Base-by-base conservation (phyloP, 92 coral and sea anemone genomes). In the Porites divaricata region DNA sequence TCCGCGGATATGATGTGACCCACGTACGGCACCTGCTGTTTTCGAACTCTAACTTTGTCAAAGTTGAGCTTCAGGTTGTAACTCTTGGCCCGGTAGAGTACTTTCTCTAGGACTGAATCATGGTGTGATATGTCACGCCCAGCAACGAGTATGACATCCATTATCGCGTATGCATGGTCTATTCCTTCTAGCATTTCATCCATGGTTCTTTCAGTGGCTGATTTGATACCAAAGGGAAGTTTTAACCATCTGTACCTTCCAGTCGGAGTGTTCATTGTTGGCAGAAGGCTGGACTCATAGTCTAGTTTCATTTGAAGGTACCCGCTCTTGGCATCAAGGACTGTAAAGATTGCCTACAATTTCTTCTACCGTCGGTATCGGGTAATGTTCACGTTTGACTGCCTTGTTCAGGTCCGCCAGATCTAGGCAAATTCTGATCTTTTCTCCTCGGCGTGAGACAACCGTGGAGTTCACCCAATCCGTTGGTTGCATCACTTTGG, bases 391-490 rank as follows among this genome's bases (percentile, higher is more conserved):
- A n/a, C 89, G 41, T 52, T 70, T 86, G 26, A 75, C 45, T 8
- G 88, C 88, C 16, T 75, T 84, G 83, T 84, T 84, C 15, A 84
- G 82, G 71, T 76, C 72, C 1, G 62, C 17, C 62, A 2, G 86
- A 77, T 81, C 88, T 51, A 88, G 77, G 16, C 89, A 84, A 67
- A 85, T 79, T 16, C 89, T 69, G 73, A 83, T 77, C 83, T 75
- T 80, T 13, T 81, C 93, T 17, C 84, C 88, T 63, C 72, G 83
- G 59, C 63, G 73, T 22, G 87, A 76, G 6, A 83, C 86, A 7
- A 88, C 90, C 88, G 71, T 81, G 26, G 88, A 76, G 53, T 92
- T 81, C 4, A 92, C 90, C 85, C 92, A 88, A 70, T 92, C 90
- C 1, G 90, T 85, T 16, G 92, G 88, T 59, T 85, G 83, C 8